Conservation (phyloP, 2,113 vertebrate genomes). For the Monopterus albus region DNA sequence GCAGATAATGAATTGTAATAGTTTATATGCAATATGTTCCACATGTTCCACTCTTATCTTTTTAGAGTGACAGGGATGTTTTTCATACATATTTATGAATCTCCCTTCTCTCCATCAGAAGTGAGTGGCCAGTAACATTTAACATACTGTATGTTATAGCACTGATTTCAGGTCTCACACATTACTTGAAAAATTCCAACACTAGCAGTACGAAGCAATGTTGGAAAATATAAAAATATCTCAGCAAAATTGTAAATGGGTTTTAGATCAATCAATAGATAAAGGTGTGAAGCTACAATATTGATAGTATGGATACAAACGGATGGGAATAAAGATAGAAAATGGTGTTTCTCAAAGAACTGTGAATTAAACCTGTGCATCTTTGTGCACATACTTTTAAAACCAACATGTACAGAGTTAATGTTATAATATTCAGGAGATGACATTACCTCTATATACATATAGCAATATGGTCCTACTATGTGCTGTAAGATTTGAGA, state of each 20-base stretch:
- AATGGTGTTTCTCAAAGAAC: not conserved
- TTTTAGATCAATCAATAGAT: not conserved
- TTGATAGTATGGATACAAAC: not conserved
- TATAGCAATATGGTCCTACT: not conserved
- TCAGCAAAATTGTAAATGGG: not conserved
- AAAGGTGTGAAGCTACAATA: not conserved
- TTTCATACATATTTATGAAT: too few relatives aligned
- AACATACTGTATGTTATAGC: conserved; percentile 8
- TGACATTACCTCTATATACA: not conserved
- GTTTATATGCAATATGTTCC: conserved; percentile 6
- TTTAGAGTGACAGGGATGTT: too few relatives aligned
- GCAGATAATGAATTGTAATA: not conserved
- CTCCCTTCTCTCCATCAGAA: too few relatives aligned
- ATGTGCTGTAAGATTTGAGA: too few relatives aligned
- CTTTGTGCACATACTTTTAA: conserved; percentile 2
- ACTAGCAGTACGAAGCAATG: not conserved
- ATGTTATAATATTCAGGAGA: not conserved
- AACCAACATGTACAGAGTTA: not conserved
- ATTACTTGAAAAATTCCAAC: not conserved
- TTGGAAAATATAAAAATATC: not conserved
- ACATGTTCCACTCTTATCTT: too few relatives aligned
- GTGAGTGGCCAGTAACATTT: conserved; percentile 4
- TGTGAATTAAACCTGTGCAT: not conserved
- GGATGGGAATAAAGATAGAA: not conserved
- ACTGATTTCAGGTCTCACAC: conserved; percentile 21